phyloP scores from a whole-genome alignment of 2,113 vertebrate species.

The Orycteropus afer region DNA sequence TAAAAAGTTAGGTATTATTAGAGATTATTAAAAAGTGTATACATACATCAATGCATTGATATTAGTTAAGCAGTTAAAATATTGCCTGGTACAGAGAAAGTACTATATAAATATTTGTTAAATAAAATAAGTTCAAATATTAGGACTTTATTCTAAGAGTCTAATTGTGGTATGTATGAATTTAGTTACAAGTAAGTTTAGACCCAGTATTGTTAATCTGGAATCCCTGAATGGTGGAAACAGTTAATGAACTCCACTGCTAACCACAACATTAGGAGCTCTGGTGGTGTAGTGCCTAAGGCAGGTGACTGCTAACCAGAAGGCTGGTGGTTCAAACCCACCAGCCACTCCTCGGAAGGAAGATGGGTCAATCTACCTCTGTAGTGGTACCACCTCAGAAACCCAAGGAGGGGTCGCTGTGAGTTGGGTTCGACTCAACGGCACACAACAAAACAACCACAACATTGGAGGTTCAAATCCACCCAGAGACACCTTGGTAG shows the following conservation, averaged over 20 bases:
- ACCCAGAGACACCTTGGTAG: too few relatives aligned
- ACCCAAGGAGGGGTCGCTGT: too few relatives aligned
- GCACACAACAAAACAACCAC: too few relatives aligned
- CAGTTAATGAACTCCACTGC: not conserved
- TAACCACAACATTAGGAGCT: not conserved
- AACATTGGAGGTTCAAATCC: not conserved
- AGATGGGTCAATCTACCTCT: too few relatives aligned
- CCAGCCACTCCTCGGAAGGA: too few relatives aligned
- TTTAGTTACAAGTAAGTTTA: conserved; percentile 37
- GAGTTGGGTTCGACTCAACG: too few relatives aligned
- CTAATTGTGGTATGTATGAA: not conserved
- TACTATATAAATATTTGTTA: not conserved
- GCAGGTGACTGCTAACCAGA: too few relatives aligned
- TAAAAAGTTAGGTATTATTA: not conserved
- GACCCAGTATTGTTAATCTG: conserved; percentile 7
- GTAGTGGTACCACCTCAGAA: too few relatives aligned
- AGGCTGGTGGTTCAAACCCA: too few relatives aligned
- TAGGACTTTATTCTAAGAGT: conserved; percentile 49
- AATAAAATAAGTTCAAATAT: not conserved
- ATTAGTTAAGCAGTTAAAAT: not conserved
- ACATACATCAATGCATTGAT: not conserved
- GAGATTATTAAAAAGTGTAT: not conserved
- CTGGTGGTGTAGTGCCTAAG: too few relatives aligned
- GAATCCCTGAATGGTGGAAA: not conserved
- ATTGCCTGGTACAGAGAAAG: not conserved